Percentiles rank a stretch among this genome's conserved stretches.
Evolutionary conservation across 2,113 vertebrate genomes (phyloP).

Genomic region (Tachuris rubrigastra): DNA sequence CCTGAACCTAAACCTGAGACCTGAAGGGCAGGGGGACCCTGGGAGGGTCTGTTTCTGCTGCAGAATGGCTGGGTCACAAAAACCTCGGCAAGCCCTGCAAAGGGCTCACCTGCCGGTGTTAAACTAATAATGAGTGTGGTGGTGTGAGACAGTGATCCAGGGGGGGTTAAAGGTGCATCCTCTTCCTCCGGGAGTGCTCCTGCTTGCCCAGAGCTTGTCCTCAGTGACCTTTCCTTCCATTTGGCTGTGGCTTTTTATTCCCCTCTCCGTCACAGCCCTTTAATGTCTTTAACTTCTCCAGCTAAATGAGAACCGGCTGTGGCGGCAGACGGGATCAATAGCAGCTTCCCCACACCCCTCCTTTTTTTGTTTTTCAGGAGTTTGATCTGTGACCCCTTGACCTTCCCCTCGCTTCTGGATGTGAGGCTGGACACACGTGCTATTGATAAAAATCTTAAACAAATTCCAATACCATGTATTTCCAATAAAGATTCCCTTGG

Average conservation of each 20-base stretch:
- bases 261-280: conserved; percentile 35
- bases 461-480: conserved; percentile 64
- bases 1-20: not conserved
- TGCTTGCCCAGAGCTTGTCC: conserved; percentile 62
- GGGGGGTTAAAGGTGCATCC: conserved; percentile 58
- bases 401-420: conserved; percentile 72
- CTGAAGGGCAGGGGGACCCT: not conserved
- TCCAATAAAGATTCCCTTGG: conserved; percentile 70
- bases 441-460: conserved; percentile 90
- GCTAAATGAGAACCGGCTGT: conserved; percentile 83
- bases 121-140: conserved; percentile 62
- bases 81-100: not conserved
- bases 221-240: conserved; percentile 61
- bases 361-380: conserved; percentile 39
- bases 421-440: conserved; percentile 84
- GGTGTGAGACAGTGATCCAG: conserved; percentile 10
- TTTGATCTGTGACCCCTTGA: conserved; percentile 75
- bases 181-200: conserved; percentile 21
- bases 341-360: conserved; percentile 43
- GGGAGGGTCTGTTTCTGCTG: not conserved
- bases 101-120: conserved; percentile 71
- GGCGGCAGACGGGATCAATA: conserved; percentile 65
- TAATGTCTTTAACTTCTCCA: conserved; percentile 62
- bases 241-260: conserved; percentile 39
- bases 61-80: not conserved